These are phyloP conservation scores for Pseudolaguvia tuberculata DNA, from an alignment of 2,113 vertebrate species.

Conservation along the genomic window DNA sequence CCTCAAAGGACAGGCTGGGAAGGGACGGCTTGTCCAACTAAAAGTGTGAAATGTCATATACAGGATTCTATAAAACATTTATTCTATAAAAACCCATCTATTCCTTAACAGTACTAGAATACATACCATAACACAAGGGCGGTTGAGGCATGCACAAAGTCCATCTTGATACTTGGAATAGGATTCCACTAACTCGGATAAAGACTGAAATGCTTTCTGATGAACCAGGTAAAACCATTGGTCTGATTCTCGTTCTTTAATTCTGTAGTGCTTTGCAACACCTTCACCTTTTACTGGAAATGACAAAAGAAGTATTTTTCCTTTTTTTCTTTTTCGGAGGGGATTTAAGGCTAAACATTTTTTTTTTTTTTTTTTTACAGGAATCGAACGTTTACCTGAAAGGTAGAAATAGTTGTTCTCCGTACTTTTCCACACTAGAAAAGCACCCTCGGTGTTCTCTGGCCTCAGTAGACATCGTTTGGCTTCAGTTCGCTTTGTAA, in stretches of 20 bases:
- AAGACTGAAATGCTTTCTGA: slow-evolving; percentile 38
- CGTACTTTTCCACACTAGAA: slow-evolving; percentile 52
- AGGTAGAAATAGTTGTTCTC: slow-evolving; percentile 47
- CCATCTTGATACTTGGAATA: slow-evolving; percentile 43
- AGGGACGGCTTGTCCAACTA: slow-evolving; percentile 51
- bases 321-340: not conserved
- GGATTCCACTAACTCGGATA: slow-evolving; percentile 48
- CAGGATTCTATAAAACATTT: not conserved
- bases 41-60: not conserved
- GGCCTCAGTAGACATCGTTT: slow-evolving; percentile 52
- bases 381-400: slow-evolving; percentile 43
- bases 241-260: slow-evolving; percentile 34
- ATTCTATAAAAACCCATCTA: not conserved
- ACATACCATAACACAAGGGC: slow-evolving; percentile 54
- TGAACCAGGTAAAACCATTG: slow-evolving; percentile 46
- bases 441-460: slow-evolving; percentile 52
- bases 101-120: not conserved
- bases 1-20: slow-evolving; percentile 40
- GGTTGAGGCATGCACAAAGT: slow-evolving; percentile 46
- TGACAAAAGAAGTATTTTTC: not conserved
- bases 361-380: not conserved
- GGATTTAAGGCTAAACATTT: not conserved
- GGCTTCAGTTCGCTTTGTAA: slow-evolving; percentile 48
- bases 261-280: slow-evolving; percentile 51
- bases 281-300: slow-evolving; percentile 51